A percentile compares a stretch with the other conserved stretches of the same genome.
phyloP scores from a whole-genome alignment of 2,888 invertebrate genomes.

The Dynastes hyllus region DNA sequence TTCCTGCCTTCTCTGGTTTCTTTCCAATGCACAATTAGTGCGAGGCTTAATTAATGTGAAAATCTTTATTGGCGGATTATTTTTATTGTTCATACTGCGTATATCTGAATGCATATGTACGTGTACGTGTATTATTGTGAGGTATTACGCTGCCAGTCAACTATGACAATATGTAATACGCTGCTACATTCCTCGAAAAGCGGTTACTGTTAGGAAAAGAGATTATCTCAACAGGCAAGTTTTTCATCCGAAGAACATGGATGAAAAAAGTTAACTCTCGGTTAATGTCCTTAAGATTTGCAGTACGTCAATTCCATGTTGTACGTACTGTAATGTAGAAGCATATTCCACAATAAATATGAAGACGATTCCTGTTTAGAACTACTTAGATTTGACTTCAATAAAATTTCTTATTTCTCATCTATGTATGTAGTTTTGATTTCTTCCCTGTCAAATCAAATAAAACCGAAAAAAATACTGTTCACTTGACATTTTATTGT shows the following conservation, averaged over 20 bases:
- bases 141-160: slow-evolving; percentile 19
- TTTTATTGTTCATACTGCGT: slow-evolving; percentile 27
- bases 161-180: slow-evolving; percentile 35
- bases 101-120: neutral
- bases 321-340: neutral
- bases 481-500: no score
- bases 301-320: neutral
- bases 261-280: slow-evolving; percentile 4
- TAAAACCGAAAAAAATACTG: no score
- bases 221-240: slow-evolving; percentile 26
- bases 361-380: no score
- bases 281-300: slow-evolving; percentile 11
- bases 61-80: slow-evolving; percentile 13
- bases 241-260: slow-evolving; percentile 6
- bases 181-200: slow-evolving; percentile 31
- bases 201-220: slow-evolving; percentile 33
- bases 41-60: slow-evolving; percentile 33
- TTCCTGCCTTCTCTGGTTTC: slow-evolving; percentile 14
- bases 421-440: no score
- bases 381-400: no score
- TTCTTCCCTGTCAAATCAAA: no score
- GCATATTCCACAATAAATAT: no score
- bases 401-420: no score
- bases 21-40: slow-evolving; percentile 17
- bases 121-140: slow-evolving; percentile 4